phyloP scores from a whole-genome alignment of 2,113 vertebrate species.

The Neofelis nebulosa region DNA sequence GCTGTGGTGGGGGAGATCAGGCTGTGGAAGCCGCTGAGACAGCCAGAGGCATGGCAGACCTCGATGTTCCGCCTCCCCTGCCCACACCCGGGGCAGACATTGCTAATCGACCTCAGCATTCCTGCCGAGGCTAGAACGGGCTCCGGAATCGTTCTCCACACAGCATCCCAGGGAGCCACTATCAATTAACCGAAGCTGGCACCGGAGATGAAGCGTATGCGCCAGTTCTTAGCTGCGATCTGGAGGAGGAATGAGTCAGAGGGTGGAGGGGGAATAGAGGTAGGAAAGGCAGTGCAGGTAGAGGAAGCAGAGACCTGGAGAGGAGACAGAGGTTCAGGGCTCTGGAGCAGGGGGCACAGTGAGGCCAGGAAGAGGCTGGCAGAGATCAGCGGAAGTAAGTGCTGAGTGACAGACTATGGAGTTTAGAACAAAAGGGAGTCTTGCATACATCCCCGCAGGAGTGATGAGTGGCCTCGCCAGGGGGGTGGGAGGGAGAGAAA shows the following conservation, averaged over 20 bases:
- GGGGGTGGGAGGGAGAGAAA: background rate
- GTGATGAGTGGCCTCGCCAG: background rate
- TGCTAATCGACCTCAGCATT: constrained; percentile 39
- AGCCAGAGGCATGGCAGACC: background rate
- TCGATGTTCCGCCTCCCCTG: background rate
- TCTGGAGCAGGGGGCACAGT: background rate
- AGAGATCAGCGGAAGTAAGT: background rate
- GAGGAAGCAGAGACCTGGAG: background rate
- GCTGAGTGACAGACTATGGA: background rate
- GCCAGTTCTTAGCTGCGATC: constrained; percentile 43
- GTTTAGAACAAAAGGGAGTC: background rate
- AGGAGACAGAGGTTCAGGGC: background rate
- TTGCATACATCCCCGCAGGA: background rate
- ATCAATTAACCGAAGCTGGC: constrained; percentile 36
- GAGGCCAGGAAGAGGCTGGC: background rate
- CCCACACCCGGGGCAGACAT: constrained; percentile 37
- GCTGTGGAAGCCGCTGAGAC: background rate
- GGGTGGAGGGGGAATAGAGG: background rate
- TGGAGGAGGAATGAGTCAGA: constrained; percentile 51
- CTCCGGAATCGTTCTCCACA: constrained; percentile 36
- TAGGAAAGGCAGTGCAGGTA: background rate
- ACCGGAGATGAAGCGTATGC: background rate
- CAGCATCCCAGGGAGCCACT: background rate
- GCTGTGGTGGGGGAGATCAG: background rate
- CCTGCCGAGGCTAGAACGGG: background rate